These are phyloP conservation scores for Candoia aspera DNA, from an alignment of 2,113 vertebrate genomes.

Conservation along the genomic window DNA sequence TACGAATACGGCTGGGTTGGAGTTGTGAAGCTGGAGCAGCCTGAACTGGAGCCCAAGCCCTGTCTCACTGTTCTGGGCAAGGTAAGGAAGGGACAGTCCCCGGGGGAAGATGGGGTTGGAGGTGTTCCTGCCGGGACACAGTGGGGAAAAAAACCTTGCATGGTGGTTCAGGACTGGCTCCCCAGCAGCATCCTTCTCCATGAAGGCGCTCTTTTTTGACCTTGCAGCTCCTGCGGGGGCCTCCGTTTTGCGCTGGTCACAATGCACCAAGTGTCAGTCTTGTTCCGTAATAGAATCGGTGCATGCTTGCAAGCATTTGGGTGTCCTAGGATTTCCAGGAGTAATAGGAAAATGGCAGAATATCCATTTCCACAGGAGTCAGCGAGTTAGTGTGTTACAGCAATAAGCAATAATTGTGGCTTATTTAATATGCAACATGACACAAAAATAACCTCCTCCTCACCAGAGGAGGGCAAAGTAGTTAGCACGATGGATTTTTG, in stretches of 20 bases:
- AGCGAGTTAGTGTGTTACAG: background rate
- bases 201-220: background rate
- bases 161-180: background rate
- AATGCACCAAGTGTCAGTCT: background rate
- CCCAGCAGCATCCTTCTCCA: background rate
- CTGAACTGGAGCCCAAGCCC: conserved; percentile 92
- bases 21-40: conserved; percentile 98
- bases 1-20: conserved; percentile 99
- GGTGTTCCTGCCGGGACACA: background rate
- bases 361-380: background rate
- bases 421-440: background rate
- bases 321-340: background rate
- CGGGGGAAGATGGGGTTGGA: too few relatives aligned
- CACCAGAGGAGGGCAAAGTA: background rate
- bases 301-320: background rate
- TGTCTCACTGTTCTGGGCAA: conserved; percentile 97
- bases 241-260: background rate
- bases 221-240: background rate
- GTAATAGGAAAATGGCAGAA: background rate
- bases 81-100: conserved; percentile 73
- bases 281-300: background rate
- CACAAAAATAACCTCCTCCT: background rate
- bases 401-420: background rate
- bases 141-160: background rate
- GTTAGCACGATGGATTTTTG: background rate